phyloP scores from a whole-genome alignment of 2,888 invertebrate species.

The Thereva unica region DNA sequence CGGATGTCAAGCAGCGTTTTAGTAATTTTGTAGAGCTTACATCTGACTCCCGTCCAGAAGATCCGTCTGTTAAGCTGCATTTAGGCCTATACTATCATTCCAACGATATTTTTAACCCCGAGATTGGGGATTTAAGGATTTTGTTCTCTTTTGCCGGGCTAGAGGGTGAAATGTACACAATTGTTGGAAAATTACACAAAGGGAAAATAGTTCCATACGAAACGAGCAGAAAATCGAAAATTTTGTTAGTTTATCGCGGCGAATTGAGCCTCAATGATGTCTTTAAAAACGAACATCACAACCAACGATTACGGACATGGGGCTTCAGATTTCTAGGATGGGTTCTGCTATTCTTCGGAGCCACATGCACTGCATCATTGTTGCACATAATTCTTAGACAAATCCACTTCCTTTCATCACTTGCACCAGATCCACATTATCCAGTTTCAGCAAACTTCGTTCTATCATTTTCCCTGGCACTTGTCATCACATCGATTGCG shows the following conservation, averaged over 20 bases:
- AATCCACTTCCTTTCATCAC: constrained; percentile 49
- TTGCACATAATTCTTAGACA: constrained; percentile 50
- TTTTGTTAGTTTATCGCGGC: constrained; percentile 76
- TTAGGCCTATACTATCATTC: constrained; percentile 87
- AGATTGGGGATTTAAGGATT: constrained; percentile 83
- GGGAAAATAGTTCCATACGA: constrained; percentile 71
- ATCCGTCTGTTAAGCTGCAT: constrained; percentile 79
- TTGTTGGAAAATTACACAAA: constrained; percentile 69
- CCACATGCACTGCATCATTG: constrained; percentile 58
- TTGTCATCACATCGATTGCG: constrained; percentile 60
- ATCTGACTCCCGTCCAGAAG: constrained; percentile 81
- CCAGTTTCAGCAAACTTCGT: constrained; percentile 59
- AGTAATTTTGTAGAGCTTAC: constrained; percentile 78
- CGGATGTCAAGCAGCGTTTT: constrained; percentile 77
- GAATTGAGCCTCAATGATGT: constrained; percentile 70
- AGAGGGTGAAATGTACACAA: constrained; percentile 63
- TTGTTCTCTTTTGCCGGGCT: constrained; percentile 86
- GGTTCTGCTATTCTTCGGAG: constrained; percentile 74
- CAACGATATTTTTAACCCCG: constrained; percentile 79
- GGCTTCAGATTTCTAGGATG: constrained; percentile 69
- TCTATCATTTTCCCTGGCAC: constrained; percentile 60
- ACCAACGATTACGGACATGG: constrained; percentile 62
- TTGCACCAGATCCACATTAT: constrained; percentile 56
- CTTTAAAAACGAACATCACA: constrained; percentile 66
- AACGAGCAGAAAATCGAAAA: constrained; percentile 70